phyloP scores from a whole-genome alignment of 2,797 vertebrate genomes.

The Anniella stebbinsi region DNA sequence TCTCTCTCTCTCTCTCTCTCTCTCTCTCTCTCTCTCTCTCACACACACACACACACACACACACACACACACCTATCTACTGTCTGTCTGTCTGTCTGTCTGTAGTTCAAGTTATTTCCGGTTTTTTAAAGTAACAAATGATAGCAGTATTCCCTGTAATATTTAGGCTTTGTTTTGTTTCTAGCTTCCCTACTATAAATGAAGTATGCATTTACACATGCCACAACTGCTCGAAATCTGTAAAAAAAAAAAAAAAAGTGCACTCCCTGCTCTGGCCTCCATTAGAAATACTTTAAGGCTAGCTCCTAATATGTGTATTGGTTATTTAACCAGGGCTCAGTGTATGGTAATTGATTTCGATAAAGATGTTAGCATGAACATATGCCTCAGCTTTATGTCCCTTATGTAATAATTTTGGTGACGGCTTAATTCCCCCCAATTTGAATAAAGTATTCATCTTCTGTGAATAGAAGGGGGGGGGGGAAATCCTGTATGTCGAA shows the following conservation, averaged over 20 bases:
- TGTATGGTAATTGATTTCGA: constrained; percentile 68
- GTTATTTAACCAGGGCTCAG: constrained; percentile 66
- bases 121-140: too few species aligned
- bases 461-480: constrained; percentile 58
- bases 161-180: not conserved
- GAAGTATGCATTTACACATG: not conserved
- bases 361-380: constrained; percentile 59
- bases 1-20: too few species aligned
- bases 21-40: too few species aligned
- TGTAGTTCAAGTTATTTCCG: too few species aligned
- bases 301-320: constrained; percentile 60
- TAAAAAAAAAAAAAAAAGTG: constrained; percentile 48
- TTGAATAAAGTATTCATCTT: not conserved
- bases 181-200: not conserved
- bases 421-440: constrained; percentile 64
- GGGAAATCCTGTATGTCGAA: constrained; percentile 52
- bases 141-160: not conserved
- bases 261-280: constrained; percentile 59
- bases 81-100: too few species aligned
- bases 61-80: too few species aligned
- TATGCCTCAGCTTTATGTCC: constrained; percentile 56
- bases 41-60: too few species aligned
- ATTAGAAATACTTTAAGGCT: constrained; percentile 67
- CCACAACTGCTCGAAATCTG: constrained; percentile 54
- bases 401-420: constrained; percentile 42